Evolutionary conservation across 2,113 vertebrate species (phyloP).

Genomic region (Aythya baeri): DNA sequence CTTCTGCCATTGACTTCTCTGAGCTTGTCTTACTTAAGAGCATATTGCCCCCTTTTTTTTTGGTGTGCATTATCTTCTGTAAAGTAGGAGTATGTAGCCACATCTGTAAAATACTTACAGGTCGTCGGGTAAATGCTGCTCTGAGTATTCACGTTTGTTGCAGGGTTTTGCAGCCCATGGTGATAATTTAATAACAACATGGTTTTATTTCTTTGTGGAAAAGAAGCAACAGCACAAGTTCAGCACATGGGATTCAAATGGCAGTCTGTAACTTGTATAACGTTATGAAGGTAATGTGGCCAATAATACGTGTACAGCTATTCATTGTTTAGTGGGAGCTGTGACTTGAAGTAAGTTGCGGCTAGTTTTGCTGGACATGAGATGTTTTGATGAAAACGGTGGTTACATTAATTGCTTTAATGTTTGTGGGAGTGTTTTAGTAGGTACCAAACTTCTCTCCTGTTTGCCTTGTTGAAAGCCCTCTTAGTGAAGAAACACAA

Average conservation of each 20-base stretch:
- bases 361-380: neutral
- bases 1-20: neutral
- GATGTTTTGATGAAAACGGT: neutral
- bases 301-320: neutral
- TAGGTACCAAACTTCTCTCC: neutral
- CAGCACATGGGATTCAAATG: neutral
- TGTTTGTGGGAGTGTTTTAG: neutral
- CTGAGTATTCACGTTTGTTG: neutral
- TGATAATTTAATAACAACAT: neutral
- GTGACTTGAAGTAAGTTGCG: neutral
- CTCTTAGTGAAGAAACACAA: neutral
- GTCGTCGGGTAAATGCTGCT: neutral
- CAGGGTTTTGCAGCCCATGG: neutral
- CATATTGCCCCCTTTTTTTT: neutral
- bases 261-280: neutral
- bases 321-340: neutral
- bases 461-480: neutral
- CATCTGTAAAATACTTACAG: neutral
- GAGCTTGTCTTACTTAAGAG: neutral
- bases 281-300: neutral
- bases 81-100: neutral
- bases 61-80: neutral
- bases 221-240: neutral
- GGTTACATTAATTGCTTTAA: neutral
- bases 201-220: neutral